A percentile compares a stretch with the other conserved stretches of the same genome.
These are phyloP conservation scores for Malthinus flaveolus DNA, from an alignment of 2,888 invertebrate genomes.

Conservation along the genomic window DNA sequence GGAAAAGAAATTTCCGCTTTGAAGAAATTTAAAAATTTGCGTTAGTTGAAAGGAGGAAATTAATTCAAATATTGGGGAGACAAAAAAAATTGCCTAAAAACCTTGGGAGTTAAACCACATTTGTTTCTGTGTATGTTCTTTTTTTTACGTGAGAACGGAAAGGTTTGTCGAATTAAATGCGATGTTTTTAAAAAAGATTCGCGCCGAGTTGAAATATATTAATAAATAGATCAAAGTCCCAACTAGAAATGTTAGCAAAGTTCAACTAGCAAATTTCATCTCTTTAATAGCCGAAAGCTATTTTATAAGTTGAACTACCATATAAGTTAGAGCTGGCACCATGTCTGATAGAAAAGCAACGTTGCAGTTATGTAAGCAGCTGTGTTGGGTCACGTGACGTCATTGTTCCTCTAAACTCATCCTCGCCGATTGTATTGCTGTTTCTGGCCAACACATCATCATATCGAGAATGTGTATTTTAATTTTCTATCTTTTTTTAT, in stretches of 20 bases:
- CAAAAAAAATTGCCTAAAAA: too few relatives aligned
- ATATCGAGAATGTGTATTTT: not conserved
- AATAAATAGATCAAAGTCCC: too few relatives aligned
- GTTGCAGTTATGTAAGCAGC: slow-evolving; percentile 49
- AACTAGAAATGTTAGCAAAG: not conserved
- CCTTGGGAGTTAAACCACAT: too few relatives aligned
- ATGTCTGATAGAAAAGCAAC: slow-evolving; percentile 35
- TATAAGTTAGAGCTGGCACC: slow-evolving; percentile 3
- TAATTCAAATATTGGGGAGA: too few relatives aligned
- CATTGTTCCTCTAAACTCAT: slow-evolving; percentile 30
- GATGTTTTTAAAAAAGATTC: too few relatives aligned
- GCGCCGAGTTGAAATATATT: too few relatives aligned
- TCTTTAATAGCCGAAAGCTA: not conserved
- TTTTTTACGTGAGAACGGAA: too few relatives aligned
- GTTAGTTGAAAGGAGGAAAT: too few relatives aligned
- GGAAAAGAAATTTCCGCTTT: too few relatives aligned
- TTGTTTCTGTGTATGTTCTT: too few relatives aligned
- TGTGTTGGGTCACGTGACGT: slow-evolving; percentile 48
- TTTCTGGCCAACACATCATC: slow-evolving; percentile 14
- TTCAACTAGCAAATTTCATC: not conserved
- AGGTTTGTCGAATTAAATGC: too few relatives aligned
- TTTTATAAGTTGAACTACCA: not conserved
- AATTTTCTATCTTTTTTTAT: slow-evolving; percentile 1
- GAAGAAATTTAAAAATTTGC: too few relatives aligned
- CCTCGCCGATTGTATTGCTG: slow-evolving; percentile 13